Percentiles rank a stretch among this genome's conserved stretches.
Evolutionary conservation across 2,888 invertebrate genomes (phyloP).

Genomic region (Spodoptera picta): DNA sequence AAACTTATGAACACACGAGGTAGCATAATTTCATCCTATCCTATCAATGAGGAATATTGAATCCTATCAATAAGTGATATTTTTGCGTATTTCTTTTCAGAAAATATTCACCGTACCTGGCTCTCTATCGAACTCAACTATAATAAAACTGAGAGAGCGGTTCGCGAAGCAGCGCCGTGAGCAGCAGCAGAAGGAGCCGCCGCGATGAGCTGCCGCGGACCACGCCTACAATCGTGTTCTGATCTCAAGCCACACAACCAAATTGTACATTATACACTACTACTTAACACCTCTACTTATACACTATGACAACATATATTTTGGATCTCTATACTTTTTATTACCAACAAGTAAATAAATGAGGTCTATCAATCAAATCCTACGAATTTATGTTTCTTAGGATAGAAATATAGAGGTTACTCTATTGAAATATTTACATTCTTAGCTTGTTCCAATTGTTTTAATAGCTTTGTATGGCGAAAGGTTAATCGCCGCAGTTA

Average conservation of each 20-base stretch:
- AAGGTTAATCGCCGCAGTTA: slow-evolving; percentile 18
- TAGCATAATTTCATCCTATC: too few relatives aligned
- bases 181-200: slow-evolving; percentile 82
- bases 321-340: slow-evolving; percentile 33
- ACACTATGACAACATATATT: slow-evolving; percentile 33
- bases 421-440: slow-evolving; percentile 35
- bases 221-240: slow-evolving; percentile 52
- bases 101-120: slow-evolving; percentile 95
- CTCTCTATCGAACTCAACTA: slow-evolving; percentile 91
- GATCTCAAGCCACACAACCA: slow-evolving; percentile 77
- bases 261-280: slow-evolving; percentile 56
- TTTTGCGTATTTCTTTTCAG: slow-evolving; percentile 83
- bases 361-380: slow-evolving; percentile 11
- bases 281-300: slow-evolving; percentile 26
- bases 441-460: slow-evolving; percentile 28
- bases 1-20: too few relatives aligned
- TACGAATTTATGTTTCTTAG: slow-evolving; percentile 18
- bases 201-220: slow-evolving; percentile 70
- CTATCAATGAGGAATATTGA: too few relatives aligned
- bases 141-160: slow-evolving; percentile 90
- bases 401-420: slow-evolving; percentile 20
- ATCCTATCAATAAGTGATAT: too few relatives aligned
- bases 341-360: slow-evolving; percentile 14
- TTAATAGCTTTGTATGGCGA: slow-evolving; percentile 12
- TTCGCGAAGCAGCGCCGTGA: slow-evolving; percentile 87